Evolutionary conservation across 2,797 vertebrate genomes (phyloP).

Genomic region (Chelon auratus): DNA sequence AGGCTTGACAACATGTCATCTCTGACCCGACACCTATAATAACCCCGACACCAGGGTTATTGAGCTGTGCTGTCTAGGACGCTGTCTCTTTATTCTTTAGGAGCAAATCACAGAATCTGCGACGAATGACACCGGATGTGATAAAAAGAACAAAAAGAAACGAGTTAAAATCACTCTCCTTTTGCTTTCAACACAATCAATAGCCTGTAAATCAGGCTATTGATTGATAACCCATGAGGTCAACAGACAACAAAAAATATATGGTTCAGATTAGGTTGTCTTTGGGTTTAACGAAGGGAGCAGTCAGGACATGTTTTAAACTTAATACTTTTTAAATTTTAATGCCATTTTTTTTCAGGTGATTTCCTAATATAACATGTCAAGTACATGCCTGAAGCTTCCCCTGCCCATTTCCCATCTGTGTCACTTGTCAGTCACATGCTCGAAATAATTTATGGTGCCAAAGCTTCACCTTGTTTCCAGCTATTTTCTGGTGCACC

Average conservation of each 20-base stretch:
- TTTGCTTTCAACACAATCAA: conserved; percentile 5
- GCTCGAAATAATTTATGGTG: conserved; percentile 18
- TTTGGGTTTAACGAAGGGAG: neutral
- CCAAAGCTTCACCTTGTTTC: conserved; percentile 49
- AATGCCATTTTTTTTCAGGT: conserved; percentile 15
- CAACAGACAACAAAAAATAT: neutral
- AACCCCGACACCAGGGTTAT: conserved; percentile 49
- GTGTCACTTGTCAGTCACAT: conserved; percentile 55
- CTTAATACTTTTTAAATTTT: neutral
- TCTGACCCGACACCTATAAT: conserved; percentile 47
- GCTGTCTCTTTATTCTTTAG: conserved; percentile 37
- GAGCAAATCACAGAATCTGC: conserved; percentile 16
- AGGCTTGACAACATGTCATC: conserved; percentile 55
- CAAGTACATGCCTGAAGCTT: conserved; percentile 22
- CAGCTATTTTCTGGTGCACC: conserved; percentile 22
- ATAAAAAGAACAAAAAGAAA: conserved; percentile 39
- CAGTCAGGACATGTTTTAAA: neutral
- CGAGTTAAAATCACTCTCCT: conserved; percentile 16
- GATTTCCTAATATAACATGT: conserved; percentile 12
- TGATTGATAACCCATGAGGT: conserved; percentile 24
- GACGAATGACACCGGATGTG: conserved; percentile 17
- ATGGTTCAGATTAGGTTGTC: neutral
- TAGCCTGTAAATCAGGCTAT: conserved; percentile 14
- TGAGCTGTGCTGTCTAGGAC: conserved; percentile 24
- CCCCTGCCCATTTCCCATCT: neutral